Evolutionary conservation across 2,888 invertebrate genomes (phyloP), one percentile per base, ranked within the genome.

Genomic region (Furcula furcula): DNA sequence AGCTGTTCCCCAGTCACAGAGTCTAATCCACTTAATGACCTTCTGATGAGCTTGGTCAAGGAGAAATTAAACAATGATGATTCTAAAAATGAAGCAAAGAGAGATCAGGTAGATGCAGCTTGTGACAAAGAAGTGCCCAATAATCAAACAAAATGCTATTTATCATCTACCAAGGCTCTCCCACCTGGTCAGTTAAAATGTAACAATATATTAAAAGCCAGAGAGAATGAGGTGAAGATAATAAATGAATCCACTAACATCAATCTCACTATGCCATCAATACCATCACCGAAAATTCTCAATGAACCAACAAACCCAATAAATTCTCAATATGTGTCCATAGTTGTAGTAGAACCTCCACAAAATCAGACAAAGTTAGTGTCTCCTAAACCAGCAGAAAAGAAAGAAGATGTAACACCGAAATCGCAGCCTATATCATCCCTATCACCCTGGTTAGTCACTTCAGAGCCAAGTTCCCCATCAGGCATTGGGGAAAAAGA

Each of bases 171-270:
- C 14, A 92, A 93, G 61, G 93, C 95, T 12, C 91, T 97, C 39
- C 97, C 97, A 27, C 95, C 96, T 5, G 96, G 97, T 48, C 95
- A 97, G 70, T 91, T 98, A 44, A 98, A 98, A 84, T 98, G 98
- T 84, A 98, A 87, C 48, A 98, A 87, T 44, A 97, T 98, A 73
- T 89, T 98, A 34, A 98, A 98, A 91, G 96, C 96, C 80, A 91
- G 91, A 58, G 81, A 89, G 56, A 87, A 75, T 54, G 88, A 88
- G 56, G 80, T 88, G 4, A 89, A 86, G 50, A 80, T 89, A 29
- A 76, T 86, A 13, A 86, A 88, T 50, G 85, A 88, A 49, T 77
- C 85, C 14, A 78, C 79, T 32, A 84, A 82, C 36, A 81, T 84
- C 10, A 85, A 85, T 50, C 49, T 88, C 13, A 73, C 89, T 0